These are phyloP conservation scores for Trematomus bernacchii DNA, from an alignment of 2,797 vertebrate genomes.

Conservation along the genomic window DNA sequence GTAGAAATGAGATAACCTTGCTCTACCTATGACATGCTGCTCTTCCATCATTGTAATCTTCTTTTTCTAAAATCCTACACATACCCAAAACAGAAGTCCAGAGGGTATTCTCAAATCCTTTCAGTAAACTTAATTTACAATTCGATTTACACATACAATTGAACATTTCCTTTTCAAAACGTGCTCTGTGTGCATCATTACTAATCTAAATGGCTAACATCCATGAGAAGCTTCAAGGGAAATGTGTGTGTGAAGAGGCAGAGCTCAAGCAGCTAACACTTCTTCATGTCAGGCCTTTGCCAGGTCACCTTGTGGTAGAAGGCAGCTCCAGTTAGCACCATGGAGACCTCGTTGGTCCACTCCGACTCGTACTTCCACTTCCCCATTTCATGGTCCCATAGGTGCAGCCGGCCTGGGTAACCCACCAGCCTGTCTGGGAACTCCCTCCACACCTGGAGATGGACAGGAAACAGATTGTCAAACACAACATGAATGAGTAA, in stretches of 20 bases:
- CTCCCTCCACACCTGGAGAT: constrained; percentile 94
- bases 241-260: background rate
- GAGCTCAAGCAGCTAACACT: constrained; percentile 1
- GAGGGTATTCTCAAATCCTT: background rate
- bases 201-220: background rate
- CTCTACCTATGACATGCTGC: constrained; percentile 32
- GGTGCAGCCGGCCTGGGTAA: constrained; percentile 96
- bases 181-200: background rate
- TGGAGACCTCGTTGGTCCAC: constrained; percentile 99
- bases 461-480: constrained; percentile 44
- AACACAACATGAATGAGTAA: constrained; percentile 4
- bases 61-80: constrained; percentile 5
- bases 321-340: constrained; percentile 98
- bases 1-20: constrained; percentile 54
- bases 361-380: constrained; percentile 99
- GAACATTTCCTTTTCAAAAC: background rate
- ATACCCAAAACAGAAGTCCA: constrained; percentile 4
- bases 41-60: constrained; percentile 43
- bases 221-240: background rate
- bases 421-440: constrained; percentile 98
- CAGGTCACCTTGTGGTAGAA: constrained; percentile 97
- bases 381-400: constrained; percentile 99
- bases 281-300: constrained; percentile 10
- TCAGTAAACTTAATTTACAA: background rate
- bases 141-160: background rate